These are phyloP conservation scores for Macropodus opercularis DNA, from an alignment of 2,797 vertebrate species.

Conservation along the genomic window DNA sequence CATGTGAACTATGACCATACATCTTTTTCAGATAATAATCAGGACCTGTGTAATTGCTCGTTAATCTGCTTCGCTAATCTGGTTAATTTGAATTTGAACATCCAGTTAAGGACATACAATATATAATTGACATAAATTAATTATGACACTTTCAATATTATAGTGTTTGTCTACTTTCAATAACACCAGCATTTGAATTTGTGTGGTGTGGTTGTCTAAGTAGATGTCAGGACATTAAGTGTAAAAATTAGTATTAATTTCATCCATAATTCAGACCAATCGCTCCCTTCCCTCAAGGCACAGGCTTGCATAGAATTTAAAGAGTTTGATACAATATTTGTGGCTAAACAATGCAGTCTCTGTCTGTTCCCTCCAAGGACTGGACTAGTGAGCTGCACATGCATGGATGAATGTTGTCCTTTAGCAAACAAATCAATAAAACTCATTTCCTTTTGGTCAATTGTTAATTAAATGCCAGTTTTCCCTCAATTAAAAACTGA, in stretches of 20 bases:
- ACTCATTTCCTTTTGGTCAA: slow-evolving; percentile 80
- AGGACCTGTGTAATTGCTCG: not conserved
- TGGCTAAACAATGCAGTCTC: slow-evolving; percentile 60
- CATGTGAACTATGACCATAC: not conserved
- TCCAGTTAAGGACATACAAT: not conserved
- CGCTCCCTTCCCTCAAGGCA: slow-evolving; percentile 13
- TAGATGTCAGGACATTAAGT: not conserved
- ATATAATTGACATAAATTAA: not conserved
- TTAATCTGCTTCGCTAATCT: not conserved
- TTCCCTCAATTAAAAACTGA: slow-evolving; percentile 78
- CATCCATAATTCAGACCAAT: slow-evolving; percentile 5
- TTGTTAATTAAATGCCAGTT: slow-evolving; percentile 81
- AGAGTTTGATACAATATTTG: slow-evolving; percentile 54
- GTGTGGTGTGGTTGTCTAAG: not conserved
- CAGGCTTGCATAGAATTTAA: slow-evolving; percentile 28
- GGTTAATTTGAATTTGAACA: not conserved
- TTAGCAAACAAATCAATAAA: slow-evolving; percentile 83
- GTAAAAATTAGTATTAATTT: slow-evolving; percentile 16
- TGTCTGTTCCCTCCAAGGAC: slow-evolving; percentile 47
- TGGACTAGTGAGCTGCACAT: slow-evolving; percentile 44
- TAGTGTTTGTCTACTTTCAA: not conserved
- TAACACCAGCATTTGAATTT: slow-evolving; percentile 1
- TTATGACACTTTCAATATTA: not conserved
- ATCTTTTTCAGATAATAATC: not conserved
- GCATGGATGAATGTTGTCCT: slow-evolving; percentile 63